A percentile compares a stretch with the other conserved stretches of the same genome.
phyloP scores from a whole-genome alignment of 2,888 invertebrate species.

The Diarsia dahlii region DNA sequence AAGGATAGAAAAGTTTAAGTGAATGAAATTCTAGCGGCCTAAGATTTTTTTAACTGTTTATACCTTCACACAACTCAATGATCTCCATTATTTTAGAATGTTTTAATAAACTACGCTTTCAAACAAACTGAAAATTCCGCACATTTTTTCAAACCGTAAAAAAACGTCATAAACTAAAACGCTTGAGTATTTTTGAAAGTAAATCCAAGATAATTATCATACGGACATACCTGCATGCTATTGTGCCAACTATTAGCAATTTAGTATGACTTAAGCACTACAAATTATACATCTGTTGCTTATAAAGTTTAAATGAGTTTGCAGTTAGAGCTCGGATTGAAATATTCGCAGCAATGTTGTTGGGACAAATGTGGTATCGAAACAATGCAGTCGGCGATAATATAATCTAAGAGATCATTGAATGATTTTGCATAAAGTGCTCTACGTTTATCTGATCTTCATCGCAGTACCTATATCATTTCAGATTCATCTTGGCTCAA shows the following conservation, averaged over 20 bases:
- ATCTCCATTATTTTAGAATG: neutral
- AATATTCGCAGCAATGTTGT: slow-evolving; percentile 33
- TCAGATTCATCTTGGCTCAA: slow-evolving; percentile 23
- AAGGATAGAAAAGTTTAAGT: neutral
- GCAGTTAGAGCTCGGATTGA: slow-evolving; percentile 14
- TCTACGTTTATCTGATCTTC: neutral
- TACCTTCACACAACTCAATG: neutral
- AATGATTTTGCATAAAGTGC: slow-evolving; percentile 10
- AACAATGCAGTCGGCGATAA: neutral
- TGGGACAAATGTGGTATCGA: slow-evolving; percentile 14
- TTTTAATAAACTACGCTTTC: neutral
- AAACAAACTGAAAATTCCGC: neutral
- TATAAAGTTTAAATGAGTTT: slow-evolving; percentile 47
- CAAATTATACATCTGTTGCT: slow-evolving; percentile 54
- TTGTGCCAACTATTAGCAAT: slow-evolving; percentile 54
- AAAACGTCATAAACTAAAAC: slow-evolving; percentile 30
- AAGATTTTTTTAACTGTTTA: neutral
- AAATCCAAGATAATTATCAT: slow-evolving; percentile 53
- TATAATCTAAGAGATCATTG: neutral
- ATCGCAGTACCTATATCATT: neutral
- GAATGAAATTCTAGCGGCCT: neutral
- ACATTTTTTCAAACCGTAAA: slow-evolving; percentile 6
- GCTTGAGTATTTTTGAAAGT: slow-evolving; percentile 61
- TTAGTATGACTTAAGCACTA: slow-evolving; percentile 50
- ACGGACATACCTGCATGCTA: slow-evolving; percentile 26